Evolutionary conservation across 2,888 invertebrate genomes (phyloP).

Genomic region (Zaprionus lineosus): DNA sequence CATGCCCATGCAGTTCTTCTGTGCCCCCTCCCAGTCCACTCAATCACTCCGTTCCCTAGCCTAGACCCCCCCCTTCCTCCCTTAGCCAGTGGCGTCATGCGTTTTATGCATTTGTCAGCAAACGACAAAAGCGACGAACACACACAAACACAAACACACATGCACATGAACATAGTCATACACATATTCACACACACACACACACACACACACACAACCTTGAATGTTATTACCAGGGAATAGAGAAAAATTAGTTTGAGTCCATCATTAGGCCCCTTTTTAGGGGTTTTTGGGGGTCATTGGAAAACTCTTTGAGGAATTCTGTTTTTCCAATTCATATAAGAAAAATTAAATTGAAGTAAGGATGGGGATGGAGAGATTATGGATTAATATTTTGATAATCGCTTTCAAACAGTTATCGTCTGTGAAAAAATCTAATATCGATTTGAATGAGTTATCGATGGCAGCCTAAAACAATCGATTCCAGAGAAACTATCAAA

Average conservation of each 20-base stretch:
- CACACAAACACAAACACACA: constrained; percentile 14
- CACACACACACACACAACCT: constrained; percentile 26
- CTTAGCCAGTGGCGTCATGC: constrained; percentile 38
- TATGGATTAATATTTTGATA: no score
- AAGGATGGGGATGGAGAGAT: no score
- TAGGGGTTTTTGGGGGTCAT: not conserved
- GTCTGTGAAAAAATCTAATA: no score
- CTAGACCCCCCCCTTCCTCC: not conserved
- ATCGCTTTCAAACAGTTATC: no score
- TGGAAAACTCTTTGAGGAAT: no score
- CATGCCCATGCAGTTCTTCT: no score
- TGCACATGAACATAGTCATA: constrained; percentile 4
- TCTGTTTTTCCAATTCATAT: no score
- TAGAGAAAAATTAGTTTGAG: constrained; percentile 9
- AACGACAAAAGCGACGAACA: constrained; percentile 34
- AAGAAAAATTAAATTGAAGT: no score
- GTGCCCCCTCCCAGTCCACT: not conserved
- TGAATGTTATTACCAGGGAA: constrained; percentile 19
- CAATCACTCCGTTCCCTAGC: not conserved
- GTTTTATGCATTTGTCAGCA: constrained; percentile 59
- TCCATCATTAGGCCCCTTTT: not conserved
- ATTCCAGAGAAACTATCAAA: no score
- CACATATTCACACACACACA: constrained; percentile 4
- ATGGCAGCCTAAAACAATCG: no score
- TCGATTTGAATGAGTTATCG: no score